Percentiles rank a stretch among this genome's conserved stretches.
These are phyloP conservation scores for Hydropsyche betteni DNA, from an alignment of 2,888 invertebrate species.

Conservation along the genomic window DNA sequence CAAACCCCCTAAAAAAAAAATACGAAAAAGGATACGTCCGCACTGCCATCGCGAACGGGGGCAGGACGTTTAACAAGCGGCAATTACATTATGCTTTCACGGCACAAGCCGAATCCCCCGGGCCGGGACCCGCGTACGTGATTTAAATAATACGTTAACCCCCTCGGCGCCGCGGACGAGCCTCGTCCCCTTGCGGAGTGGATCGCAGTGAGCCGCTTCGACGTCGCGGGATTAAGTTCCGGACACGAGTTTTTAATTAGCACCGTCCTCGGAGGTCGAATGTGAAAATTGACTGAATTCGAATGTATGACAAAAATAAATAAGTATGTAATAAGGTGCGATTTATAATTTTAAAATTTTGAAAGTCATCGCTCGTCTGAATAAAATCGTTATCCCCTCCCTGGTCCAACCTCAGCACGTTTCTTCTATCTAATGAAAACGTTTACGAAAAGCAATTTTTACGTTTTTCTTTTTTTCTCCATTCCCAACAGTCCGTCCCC, in stretches of 20 bases:
- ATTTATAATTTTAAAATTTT: no score
- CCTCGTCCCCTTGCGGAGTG: no score
- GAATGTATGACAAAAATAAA: no score
- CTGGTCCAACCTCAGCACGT: no score
- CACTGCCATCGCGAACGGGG: not conserved
- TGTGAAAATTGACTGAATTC: no score
- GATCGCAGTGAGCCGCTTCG: not conserved
- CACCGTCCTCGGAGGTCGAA: not conserved
- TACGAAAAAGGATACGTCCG: slow-evolving; percentile 9
- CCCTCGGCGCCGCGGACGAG: not conserved
- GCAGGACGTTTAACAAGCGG: slow-evolving; percentile 37
- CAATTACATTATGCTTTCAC: slow-evolving; percentile 42
- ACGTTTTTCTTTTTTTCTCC: not conserved
- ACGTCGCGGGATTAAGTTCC: slow-evolving; percentile 33
- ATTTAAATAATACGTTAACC: slow-evolving; percentile 34
- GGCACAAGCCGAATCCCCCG: slow-evolving; percentile 30
- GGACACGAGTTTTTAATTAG: slow-evolving; percentile 37
- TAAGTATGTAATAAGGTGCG: no score
- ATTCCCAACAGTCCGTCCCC: not conserved
- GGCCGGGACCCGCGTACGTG: slow-evolving; percentile 31
- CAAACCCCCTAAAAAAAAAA: no score
- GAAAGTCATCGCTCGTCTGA: no score
- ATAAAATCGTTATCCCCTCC: no score
- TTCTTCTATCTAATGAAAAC: slow-evolving; percentile 9
- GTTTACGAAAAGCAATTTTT: slow-evolving; percentile 31